Evolutionary conservation across 2,797 vertebrate genomes (phyloP).

Genomic region (Sebastes minor): DNA sequence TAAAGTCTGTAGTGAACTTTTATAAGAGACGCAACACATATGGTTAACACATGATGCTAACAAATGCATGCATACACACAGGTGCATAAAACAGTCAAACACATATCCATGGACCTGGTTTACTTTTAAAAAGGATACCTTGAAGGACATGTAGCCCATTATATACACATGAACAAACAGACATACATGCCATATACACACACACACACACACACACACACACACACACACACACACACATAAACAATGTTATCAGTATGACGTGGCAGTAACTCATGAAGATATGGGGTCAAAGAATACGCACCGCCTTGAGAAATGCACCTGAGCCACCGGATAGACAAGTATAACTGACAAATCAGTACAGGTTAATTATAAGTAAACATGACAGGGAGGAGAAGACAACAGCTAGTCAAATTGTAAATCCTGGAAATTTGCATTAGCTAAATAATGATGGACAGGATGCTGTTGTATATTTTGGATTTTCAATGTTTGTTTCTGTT

Average conservation of each 20-base stretch:
- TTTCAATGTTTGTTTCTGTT: background rate
- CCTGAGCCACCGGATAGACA: background rate
- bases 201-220: background rate
- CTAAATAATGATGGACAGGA: background rate
- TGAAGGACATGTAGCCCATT: background rate
- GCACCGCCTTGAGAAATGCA: background rate
- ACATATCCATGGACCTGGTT: background rate
- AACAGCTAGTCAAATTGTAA: background rate
- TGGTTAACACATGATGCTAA: background rate
- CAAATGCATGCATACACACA: background rate
- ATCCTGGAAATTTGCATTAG: background rate
- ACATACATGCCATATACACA: background rate
- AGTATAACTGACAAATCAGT: background rate
- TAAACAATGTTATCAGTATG: slow-evolving; percentile 21
- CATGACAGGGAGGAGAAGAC: background rate
- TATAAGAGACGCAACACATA: background rate
- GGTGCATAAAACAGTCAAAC: background rate
- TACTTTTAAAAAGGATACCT: background rate
- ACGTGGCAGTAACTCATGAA: background rate
- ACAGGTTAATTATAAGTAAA: background rate
- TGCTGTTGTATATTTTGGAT: background rate
- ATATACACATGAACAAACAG: background rate
- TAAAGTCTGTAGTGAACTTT: slow-evolving; percentile 1
- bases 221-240: background rate
- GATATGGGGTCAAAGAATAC: slow-evolving; percentile 10